Conservation (phyloP, 2,888 invertebrate genomes). For the Sesia apiformis region DNA sequence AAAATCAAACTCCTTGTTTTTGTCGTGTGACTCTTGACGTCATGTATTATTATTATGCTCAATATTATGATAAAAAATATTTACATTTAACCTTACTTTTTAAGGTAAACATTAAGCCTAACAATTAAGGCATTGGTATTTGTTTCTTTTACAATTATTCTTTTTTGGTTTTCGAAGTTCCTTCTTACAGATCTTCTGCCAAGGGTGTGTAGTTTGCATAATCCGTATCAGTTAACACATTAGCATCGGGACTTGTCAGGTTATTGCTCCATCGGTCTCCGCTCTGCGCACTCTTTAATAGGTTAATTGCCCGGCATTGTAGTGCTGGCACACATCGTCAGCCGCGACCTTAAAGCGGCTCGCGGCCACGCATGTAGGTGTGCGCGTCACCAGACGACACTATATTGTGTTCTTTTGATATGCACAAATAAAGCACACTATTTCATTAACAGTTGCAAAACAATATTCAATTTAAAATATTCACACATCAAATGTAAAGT, state of each 20-base stretch:
- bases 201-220: slow-evolving; percentile 11
- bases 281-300: slow-evolving; percentile 62
- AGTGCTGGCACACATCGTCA: slow-evolving; percentile 65
- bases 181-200: neutral
- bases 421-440: neutral
- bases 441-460: too few relatives aligned
- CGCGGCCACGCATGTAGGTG: slow-evolving; percentile 62
- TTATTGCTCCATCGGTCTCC: slow-evolving; percentile 55
- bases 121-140: neutral
- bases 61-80: too few relatives aligned
- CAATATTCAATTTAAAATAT: too few relatives aligned
- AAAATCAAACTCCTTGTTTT: too few relatives aligned
- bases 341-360: slow-evolving; percentile 65
- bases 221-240: slow-evolving; percentile 32
- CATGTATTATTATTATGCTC: too few relatives aligned
- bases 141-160: neutral
- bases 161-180: neutral
- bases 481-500: too few relatives aligned
- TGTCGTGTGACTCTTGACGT: too few relatives aligned
- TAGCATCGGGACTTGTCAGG: slow-evolving; percentile 42
- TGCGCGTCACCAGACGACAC: slow-evolving; percentile 43
- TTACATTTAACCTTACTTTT: too few relatives aligned
- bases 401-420: slow-evolving; percentile 1
- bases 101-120: neutral
- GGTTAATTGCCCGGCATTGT: slow-evolving; percentile 72